These are phyloP conservation scores for Eucriotettix oculatus DNA, from an alignment of 2,888 invertebrate genomes.

Conservation along the genomic window DNA sequence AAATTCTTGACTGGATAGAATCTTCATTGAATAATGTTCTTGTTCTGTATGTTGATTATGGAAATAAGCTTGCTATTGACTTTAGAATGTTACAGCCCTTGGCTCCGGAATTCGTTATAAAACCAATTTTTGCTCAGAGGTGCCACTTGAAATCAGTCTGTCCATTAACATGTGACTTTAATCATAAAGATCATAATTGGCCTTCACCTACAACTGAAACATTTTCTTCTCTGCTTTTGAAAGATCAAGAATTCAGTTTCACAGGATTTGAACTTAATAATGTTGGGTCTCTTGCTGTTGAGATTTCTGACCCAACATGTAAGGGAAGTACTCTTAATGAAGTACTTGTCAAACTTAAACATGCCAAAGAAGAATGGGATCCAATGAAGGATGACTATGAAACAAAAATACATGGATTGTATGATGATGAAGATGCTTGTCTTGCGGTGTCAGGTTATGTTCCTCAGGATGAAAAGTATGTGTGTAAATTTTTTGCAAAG, in stretches of 20 bases:
- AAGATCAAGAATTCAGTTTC: neutral
- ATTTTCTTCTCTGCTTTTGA: neutral
- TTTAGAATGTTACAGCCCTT: neutral
- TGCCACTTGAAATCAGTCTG: conserved; percentile 3
- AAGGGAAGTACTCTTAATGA: neutral
- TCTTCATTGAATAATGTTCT: neutral
- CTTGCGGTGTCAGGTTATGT: conserved; percentile 6
- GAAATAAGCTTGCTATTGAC: neutral
- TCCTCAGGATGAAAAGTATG: conserved; percentile 2
- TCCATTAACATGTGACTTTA: neutral
- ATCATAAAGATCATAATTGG: neutral
- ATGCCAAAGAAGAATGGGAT: neutral
- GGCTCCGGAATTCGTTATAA: neutral
- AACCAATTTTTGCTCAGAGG: conserved; percentile 1
- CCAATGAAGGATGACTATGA: conserved; percentile 6
- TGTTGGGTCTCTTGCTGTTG: neutral
- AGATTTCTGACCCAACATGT: neutral
- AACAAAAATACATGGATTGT: neutral
- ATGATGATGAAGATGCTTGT: conserved; percentile 6
- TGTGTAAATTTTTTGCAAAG: conserved; percentile 4
- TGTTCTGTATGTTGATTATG: conserved; percentile 6
- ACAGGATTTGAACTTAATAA: neutral
- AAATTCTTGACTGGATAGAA: conserved; percentile 2
- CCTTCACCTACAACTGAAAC: neutral
- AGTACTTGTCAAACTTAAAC: neutral